Percentiles rank a stretch among this genome's conserved stretches.
Conservation (phyloP, 2,888 invertebrate genomes). For the Lasioglossum figueresi region DNA sequence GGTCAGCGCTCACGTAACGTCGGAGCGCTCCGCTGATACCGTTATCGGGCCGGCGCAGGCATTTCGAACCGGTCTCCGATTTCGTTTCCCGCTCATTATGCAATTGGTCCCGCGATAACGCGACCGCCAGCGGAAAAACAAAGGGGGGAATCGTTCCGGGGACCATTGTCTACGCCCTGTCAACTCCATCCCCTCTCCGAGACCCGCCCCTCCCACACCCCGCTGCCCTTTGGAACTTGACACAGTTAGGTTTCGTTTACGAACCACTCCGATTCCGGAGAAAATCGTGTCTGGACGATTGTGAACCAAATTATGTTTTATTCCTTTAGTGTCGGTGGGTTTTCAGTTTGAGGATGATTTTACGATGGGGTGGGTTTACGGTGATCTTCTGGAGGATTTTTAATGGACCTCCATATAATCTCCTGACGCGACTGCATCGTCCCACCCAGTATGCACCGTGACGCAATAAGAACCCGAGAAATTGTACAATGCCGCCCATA, state of each 20-base stretch:
- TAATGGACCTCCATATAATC: too few species aligned
- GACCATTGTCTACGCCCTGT: slow-evolving; percentile 22
- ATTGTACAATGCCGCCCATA: slow-evolving; percentile 31
- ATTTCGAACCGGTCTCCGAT: slow-evolving; percentile 77
- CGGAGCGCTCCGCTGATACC: slow-evolving; percentile 73
- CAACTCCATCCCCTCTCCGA: not conserved
- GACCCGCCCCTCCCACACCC: not conserved
- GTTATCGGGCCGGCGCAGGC: slow-evolving; percentile 77
- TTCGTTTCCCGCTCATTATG: slow-evolving; percentile 77
- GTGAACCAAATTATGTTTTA: not conserved
- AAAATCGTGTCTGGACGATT: not conserved
- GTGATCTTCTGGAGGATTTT: too few species aligned
- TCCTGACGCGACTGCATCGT: not conserved
- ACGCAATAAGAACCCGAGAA: slow-evolving; percentile 27
- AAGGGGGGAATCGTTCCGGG: not conserved
- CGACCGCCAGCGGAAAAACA: slow-evolving; percentile 33
- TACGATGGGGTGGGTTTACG: too few species aligned
- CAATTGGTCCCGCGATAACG: slow-evolving; percentile 69
- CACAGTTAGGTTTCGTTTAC: not conserved
- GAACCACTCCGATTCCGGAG: not conserved
- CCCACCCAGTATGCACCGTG: not conserved
- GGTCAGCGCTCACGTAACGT: slow-evolving; percentile 79
- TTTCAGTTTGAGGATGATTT: too few species aligned
- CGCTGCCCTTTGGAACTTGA: not conserved
- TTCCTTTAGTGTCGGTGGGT: not conserved